These are phyloP conservation scores for Caenorhabditis elegans DNA, from an alignment of 1,140 invertebrate genomes.

Conservation along the genomic window DNA sequence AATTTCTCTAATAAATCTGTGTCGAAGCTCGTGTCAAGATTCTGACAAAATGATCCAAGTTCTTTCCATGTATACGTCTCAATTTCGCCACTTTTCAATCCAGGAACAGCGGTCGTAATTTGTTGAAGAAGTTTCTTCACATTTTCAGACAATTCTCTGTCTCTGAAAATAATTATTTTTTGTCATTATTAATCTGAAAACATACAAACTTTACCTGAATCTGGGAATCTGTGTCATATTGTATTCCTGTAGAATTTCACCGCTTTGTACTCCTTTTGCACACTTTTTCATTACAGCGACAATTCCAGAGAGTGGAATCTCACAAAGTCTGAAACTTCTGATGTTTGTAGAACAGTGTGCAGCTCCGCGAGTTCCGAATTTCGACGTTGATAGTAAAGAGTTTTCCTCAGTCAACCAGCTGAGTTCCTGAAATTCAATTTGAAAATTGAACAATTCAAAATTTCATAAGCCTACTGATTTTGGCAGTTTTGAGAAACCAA, in stretches of 20 bases:
- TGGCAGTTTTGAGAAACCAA: background rate
- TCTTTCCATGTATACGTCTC: background rate
- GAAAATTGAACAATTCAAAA: background rate
- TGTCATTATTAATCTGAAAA: too few relatives aligned
- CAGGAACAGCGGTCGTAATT: background rate
- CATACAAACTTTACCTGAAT: background rate
- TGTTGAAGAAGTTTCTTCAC: background rate
- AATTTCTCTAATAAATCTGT: background rate
- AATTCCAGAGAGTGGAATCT: background rate
- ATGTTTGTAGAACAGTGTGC: background rate
- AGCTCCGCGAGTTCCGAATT: background rate
- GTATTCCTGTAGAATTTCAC: background rate
- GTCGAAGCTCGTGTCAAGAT: background rate
- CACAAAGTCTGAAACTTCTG: background rate
- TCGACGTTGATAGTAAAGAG: background rate
- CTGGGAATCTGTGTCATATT: background rate
- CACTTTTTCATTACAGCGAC: background rate
- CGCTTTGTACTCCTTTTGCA: background rate
- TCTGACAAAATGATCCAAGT: background rate
- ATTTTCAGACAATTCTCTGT: background rate
- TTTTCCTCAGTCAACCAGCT: background rate
- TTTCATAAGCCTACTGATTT: background rate
- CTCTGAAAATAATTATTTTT: background rate
- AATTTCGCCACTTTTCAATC: background rate
- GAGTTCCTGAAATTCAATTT: background rate